These are phyloP conservation scores for Drosophila dives DNA, from an alignment of 2,888 invertebrate genomes.

Conservation along the genomic window DNA sequence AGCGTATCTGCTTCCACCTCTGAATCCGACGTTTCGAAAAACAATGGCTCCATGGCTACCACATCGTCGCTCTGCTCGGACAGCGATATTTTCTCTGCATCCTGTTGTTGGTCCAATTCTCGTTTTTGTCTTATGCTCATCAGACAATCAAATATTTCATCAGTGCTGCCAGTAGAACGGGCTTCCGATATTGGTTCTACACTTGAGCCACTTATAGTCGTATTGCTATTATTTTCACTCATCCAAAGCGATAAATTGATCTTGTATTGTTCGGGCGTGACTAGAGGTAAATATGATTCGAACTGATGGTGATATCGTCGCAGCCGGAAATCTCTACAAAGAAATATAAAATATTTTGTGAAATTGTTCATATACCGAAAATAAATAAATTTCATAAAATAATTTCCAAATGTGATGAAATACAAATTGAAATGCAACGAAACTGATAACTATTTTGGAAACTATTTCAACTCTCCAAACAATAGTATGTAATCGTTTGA, in stretches of 20 bases:
- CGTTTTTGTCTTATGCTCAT: constrained; percentile 39
- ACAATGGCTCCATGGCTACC: constrained; percentile 82
- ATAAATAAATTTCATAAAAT: neutral
- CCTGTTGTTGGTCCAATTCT: constrained; percentile 27
- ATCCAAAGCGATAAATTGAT: constrained; percentile 77
- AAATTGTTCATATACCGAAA: neutral
- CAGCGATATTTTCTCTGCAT: constrained; percentile 50
- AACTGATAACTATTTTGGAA: neutral
- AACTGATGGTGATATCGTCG: constrained; percentile 84
- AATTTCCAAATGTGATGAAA: constrained; percentile 2
- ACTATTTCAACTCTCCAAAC: neutral
- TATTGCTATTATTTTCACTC: constrained; percentile 50
- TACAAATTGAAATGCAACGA: neutral
- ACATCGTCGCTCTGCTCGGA: constrained; percentile 76
- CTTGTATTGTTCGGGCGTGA: constrained; percentile 72
- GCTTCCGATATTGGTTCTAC: constrained; percentile 34
- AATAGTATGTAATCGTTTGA: constrained; percentile 33
- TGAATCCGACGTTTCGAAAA: constrained; percentile 81
- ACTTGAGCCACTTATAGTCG: constrained; percentile 56
- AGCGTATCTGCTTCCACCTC: constrained; percentile 55
- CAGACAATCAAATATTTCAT: constrained; percentile 75
- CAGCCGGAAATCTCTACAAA: constrained; percentile 79
- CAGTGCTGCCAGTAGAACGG: constrained; percentile 64
- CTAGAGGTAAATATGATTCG: constrained; percentile 80
- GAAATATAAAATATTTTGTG: neutral